Base-by-base conservation (phyloP, 92 coral and sea anemone genomes). In the Porites cylindrica region DNA sequence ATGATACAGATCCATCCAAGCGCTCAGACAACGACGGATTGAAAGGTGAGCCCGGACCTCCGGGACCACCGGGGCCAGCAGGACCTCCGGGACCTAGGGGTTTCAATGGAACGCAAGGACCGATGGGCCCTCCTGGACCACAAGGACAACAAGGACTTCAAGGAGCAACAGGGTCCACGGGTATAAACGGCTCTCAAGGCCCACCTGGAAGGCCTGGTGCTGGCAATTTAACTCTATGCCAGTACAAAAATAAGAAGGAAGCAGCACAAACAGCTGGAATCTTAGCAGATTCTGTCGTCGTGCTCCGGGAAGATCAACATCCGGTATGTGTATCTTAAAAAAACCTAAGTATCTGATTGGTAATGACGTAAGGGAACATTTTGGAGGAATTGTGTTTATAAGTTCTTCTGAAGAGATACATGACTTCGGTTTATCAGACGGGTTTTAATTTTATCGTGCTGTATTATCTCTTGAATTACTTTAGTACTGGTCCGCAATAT, bases 121-220 rank as follows among this genome's bases (percentile, higher is more conserved):
- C 75, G 2, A 51, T 67, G 20, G 85, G 91, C 2, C 62, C 52
- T 56, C 86, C 86, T 1, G 90, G 90, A 4, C 89, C 82, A 7
- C 61, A 26, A 1, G 92, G 92, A n/a, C 56, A 75, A 75, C 23
- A 19, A 53, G 92, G 92, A 13, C 85, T 67, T 53, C 72, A 79
- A 19, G 93, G 93, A 10, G 73, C 70, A 19, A 62, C 56, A 18
- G 92, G 92, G 3, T 51, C 76, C 23, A 50, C 5, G 10, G 92
- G 92, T 17, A 69, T 70, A 10, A 50, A 21, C 7, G 93, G 93
- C 29, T 52, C 66, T 13, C 81, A 54, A 38, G 76, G 76, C 8
- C 78, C 43, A 63, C 94, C 84, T 18, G 98, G 98, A 13, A 74
- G 80, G n/a, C 88, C 84, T 17, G 98, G 98, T 11, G 76, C 95